These are phyloP conservation scores for Ibidorhyncha struthersii DNA, from an alignment of 2,113 vertebrate species.

Conservation along the genomic window DNA sequence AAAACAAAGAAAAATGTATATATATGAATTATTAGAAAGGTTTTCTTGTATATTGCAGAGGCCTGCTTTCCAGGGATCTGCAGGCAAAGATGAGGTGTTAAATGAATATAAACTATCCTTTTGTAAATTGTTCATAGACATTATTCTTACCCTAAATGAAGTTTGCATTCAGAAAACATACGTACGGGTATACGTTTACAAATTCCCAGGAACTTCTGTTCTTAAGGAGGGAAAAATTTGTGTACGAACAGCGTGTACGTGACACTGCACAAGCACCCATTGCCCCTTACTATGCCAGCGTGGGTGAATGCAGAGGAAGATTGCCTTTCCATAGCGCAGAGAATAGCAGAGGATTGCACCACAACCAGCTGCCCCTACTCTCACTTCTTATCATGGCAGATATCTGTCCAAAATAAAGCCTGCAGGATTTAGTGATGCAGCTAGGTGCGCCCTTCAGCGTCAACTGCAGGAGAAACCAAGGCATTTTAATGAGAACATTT, in stretches of 20 bases:
- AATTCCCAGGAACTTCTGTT: not conserved
- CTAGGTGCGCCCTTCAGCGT: not conserved
- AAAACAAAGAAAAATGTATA: slow-evolving; percentile 44
- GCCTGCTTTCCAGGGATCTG: not conserved
- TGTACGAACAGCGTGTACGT: fast-evolving
- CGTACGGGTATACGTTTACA: not conserved
- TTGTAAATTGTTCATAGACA: not conserved
- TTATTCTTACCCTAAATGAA: not conserved
- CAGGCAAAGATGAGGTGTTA: not conserved
- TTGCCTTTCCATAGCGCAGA: not conserved
- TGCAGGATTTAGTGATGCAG: not conserved
- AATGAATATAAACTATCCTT: not conserved
- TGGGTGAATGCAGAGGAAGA: not conserved
- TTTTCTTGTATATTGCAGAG: not conserved
- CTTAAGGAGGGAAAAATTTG: not conserved
- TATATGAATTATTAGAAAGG: slow-evolving; percentile 3
- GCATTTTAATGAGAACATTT: not conserved
- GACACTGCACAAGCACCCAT: not conserved
- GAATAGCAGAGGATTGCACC: not conserved
- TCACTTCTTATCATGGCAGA: not conserved
- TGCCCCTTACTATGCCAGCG: fast-evolving
- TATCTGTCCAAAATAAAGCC: not conserved
- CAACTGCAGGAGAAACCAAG: not conserved
- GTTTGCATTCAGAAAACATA: not conserved
- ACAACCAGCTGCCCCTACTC: not conserved